phyloP scores from a whole-genome alignment of 2,888 invertebrate genomes.

The Parnassius glacialis region DNA sequence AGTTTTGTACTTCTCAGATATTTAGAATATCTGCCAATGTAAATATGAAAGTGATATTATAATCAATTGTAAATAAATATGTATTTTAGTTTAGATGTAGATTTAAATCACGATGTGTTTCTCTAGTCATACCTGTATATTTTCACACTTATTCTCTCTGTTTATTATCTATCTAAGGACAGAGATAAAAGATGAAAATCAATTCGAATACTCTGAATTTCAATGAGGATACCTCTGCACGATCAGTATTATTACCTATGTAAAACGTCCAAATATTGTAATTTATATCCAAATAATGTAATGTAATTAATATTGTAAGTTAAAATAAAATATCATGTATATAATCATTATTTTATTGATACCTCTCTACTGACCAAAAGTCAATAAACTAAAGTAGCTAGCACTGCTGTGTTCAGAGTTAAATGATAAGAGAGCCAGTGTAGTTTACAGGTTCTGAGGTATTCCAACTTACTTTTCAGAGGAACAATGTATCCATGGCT shows the following conservation, averaged over 20 bases:
- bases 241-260: slow-evolving; percentile 22
- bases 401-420: too few species aligned
- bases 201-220: slow-evolving; percentile 7
- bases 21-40: slow-evolving; percentile 20
- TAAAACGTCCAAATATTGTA: neutral
- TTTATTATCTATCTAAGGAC: slow-evolving; percentile 18
- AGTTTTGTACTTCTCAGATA: neutral
- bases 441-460: too few species aligned
- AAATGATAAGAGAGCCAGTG: too few species aligned
- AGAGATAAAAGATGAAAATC: slow-evolving; percentile 9
- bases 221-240: slow-evolving; percentile 9
- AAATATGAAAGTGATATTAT: slow-evolving; percentile 15
- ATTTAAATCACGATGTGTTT: slow-evolving; percentile 24
- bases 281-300: slow-evolving; percentile 9
- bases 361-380: neutral
- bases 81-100: slow-evolving; percentile 3
- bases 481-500: too few species aligned
- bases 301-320: slow-evolving; percentile 23
- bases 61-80: slow-evolving; percentile 20
- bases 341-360: slow-evolving; percentile 17
- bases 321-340: slow-evolving; percentile 25
- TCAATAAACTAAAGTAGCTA: too few species aligned
- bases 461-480: too few species aligned
- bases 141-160: slow-evolving; percentile 11
- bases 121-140: slow-evolving; percentile 33